These are phyloP conservation scores for Hippocampus kuda DNA, from an alignment of 2,797 vertebrate species.

Conservation along the genomic window DNA sequence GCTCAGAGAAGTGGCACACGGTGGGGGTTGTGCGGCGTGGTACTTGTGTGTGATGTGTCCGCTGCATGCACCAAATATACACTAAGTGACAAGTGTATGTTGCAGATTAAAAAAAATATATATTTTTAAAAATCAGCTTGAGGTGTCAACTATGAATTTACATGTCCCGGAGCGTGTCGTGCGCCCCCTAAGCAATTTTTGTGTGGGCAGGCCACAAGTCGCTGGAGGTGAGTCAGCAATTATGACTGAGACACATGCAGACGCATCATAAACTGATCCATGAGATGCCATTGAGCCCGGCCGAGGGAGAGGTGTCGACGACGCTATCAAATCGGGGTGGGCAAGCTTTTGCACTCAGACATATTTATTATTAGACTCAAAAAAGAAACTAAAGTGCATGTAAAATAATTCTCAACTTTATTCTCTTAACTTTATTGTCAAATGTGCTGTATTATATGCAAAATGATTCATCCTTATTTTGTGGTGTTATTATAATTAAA, in stretches of 20 bases:
- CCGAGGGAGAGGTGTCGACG: not conserved
- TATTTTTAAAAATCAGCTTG: not conserved
- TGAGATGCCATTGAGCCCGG: not conserved
- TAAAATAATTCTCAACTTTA: too few species aligned
- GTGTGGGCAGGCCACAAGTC: not conserved
- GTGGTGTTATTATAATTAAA: too few species aligned
- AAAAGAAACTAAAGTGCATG: too few species aligned
- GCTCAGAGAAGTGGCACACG: too few species aligned
- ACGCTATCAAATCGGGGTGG: not conserved
- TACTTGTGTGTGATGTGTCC: too few species aligned
- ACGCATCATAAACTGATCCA: conserved; percentile 22
- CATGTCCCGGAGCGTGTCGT: not conserved
- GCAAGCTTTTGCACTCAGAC: not conserved
- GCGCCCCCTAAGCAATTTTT: not conserved
- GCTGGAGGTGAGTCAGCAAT: conserved; percentile 15
- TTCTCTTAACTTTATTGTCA: too few species aligned
- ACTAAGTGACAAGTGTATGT: too few species aligned
- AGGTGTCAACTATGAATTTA: not conserved
- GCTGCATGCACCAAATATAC: too few species aligned
- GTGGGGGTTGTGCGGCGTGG: too few species aligned
- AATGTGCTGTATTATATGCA: too few species aligned
- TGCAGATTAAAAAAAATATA: too few species aligned
- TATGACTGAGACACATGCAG: conserved; percentile 21
- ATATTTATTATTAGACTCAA: not conserved
- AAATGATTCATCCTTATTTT: too few species aligned